A percentile compares a stretch with the other conserved stretches of the same genome.
Evolutionary conservation across 1,140 invertebrate genomes (phyloP).

Genomic region (Aphelinus certus): DNA sequence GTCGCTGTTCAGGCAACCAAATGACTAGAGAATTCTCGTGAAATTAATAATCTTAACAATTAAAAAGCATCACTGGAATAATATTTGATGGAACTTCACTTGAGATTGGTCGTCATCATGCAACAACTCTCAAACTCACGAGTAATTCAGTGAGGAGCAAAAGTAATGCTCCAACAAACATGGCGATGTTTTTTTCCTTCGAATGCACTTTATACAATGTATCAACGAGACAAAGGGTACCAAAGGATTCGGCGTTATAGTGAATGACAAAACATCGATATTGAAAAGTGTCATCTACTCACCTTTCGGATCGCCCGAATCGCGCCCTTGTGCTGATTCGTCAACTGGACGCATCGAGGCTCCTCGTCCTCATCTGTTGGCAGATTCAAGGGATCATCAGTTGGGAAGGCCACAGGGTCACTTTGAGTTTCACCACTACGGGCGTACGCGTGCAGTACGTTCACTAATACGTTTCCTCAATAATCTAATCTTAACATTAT

Average conservation of each 20-base stretch:
- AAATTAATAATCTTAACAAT: too few species aligned
- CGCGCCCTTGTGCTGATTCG: conserved; percentile 87
- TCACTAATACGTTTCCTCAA: conserved; percentile 21
- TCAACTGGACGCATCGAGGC: conserved; percentile 80
- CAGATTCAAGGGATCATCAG: conserved; percentile 36
- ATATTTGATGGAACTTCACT: too few species aligned
- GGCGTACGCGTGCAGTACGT: conserved; percentile 34
- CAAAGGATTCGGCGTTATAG: conserved; percentile 29
- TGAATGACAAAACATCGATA: conserved; percentile 36
- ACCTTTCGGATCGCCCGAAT: conserved; percentile 95
- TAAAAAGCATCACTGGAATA: too few species aligned
- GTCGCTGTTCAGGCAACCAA: conserved; percentile 12
- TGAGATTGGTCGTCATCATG: too few species aligned
- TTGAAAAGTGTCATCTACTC: conserved; percentile 54
- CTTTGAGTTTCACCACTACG: conserved; percentile 12
- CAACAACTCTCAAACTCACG: too few species aligned
- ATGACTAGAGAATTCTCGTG: conserved; percentile 32
- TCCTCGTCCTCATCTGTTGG: conserved; percentile 80
- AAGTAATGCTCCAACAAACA: conserved; percentile 7
- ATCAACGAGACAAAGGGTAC: conserved; percentile 70
- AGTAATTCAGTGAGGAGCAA: neutral
- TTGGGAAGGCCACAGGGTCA: neutral
- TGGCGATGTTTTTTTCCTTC: conserved; percentile 3
- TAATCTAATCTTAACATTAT: neutral
- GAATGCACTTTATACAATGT: conserved; percentile 65